Conservation (phyloP, 2,113 vertebrate species). For the Dipodomys spectabilis region DNA sequence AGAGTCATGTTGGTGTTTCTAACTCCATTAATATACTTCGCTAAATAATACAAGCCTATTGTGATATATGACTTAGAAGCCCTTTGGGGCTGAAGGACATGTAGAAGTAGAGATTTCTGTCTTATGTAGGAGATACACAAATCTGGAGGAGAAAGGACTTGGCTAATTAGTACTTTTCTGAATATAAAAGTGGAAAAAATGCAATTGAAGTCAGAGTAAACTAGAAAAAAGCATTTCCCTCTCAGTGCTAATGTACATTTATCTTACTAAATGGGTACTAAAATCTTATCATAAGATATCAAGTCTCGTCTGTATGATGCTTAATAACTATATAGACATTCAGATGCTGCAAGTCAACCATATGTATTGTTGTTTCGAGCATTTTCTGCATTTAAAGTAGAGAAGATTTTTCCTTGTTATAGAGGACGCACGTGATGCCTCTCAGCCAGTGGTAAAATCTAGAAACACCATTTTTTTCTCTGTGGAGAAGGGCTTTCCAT, state of each 20-base stretch:
- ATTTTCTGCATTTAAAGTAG: constrained; percentile 3
- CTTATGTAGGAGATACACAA: constrained; percentile 38
- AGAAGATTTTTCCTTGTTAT: background rate
- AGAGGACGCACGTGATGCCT: background rate
- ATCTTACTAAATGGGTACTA: background rate
- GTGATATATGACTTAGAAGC: constrained; percentile 29
- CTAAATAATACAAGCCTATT: constrained; percentile 58
- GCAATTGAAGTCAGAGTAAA: background rate
- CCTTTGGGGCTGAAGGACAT: background rate
- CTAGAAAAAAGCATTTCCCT: constrained; percentile 34
- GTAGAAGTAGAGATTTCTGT: constrained; percentile 42
- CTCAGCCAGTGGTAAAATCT: background rate
- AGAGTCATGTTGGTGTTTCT: constrained; percentile 58
- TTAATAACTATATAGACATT: background rate
- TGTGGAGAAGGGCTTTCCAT: background rate
- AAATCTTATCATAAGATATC: constrained; percentile 45
- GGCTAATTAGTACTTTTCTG: constrained; percentile 49
- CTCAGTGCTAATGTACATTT: background rate
- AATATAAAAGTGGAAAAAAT: constrained; percentile 45
- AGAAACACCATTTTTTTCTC: background rate
- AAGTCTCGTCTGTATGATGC: constrained; percentile 4
- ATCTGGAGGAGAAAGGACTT: constrained; percentile 58
- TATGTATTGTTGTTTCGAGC: constrained; percentile 7
- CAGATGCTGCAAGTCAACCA: background rate
- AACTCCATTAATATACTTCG: constrained; percentile 18